A percentile compares a stretch with the other conserved stretches of the same genome.
These are phyloP conservation scores for Melanocharis versteri DNA, from an alignment of 2,113 vertebrate genomes.

Conservation along the genomic window DNA sequence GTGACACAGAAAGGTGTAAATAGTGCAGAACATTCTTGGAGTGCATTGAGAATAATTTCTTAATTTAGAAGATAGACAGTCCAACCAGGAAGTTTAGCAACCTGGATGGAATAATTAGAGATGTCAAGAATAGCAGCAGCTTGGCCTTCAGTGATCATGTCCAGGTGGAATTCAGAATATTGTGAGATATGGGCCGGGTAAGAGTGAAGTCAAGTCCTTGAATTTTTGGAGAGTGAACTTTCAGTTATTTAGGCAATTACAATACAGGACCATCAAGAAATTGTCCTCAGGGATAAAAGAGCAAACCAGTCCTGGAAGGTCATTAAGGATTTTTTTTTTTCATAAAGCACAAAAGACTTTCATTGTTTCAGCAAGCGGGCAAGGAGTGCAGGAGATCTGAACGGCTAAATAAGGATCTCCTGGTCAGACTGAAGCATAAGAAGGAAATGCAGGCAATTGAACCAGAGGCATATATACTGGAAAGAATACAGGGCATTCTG, in stretches of 20 bases:
- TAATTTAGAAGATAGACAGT: not conserved
- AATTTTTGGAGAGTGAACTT: not conserved
- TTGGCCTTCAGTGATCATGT: not conserved
- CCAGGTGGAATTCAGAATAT: not conserved
- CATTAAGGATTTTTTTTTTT: not conserved
- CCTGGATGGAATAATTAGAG: not conserved
- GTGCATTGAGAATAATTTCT: not conserved
- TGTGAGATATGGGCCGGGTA: not conserved
- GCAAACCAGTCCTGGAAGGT: not conserved
- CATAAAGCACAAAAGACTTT: not conserved
- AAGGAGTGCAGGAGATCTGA: not conserved
- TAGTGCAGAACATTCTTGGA: not conserved
- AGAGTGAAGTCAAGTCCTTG: not conserved
- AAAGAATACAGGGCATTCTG: not conserved
- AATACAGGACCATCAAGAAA: not conserved
- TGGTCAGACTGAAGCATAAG: not conserved
- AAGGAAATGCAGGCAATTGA: not conserved
- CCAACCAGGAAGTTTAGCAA: not conserved
- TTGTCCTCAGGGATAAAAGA: not conserved
- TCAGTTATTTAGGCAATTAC: not conserved
- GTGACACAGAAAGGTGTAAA: not conserved
- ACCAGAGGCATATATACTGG: not conserved
- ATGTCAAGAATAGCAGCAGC: not conserved
- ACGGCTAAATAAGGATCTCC: not conserved
- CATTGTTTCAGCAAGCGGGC: not conserved